Base-by-base conservation (phyloP, 2,888 invertebrate genomes). In the Melangyna quadrimaculata region DNA sequence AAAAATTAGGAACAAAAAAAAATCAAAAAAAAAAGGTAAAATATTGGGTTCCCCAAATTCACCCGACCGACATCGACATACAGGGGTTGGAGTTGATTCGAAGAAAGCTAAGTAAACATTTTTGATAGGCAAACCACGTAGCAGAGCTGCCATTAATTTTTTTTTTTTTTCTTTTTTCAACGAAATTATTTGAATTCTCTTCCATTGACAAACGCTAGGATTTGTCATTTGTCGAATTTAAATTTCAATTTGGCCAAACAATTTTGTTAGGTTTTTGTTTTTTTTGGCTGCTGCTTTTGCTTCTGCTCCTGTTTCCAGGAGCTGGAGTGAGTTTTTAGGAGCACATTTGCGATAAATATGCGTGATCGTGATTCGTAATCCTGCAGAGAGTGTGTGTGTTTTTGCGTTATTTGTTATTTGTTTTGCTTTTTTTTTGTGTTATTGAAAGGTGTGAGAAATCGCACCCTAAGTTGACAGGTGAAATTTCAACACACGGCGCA, bases 151-250 rank as follows among this genome's bases (percentile, higher is more conserved):
- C 75, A 81, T 81, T 86, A 73, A 48, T 57, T 24, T 67, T 73
- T 75, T 75, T 59, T 63, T 69, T 72, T 24, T 43, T 22, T n/a
- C n/a, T n/a, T 59, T 71, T 19, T 17, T 61, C 37, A 17, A 35
- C 40, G 35, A 61, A 69, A 67, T 43, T 78, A 48, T 73, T 70
- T 63, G 57, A 51, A 73, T 65, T 45, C 67, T 69, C 35, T 63
- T 51, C 43, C 57, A 77, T 70, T 86, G 81, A 53, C 65, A 79
- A 73, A 87, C 81, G 75, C 87, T 81, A 29, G 74, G 90, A 91
- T 91, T 91, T 90, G 89, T 86, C 90, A 89, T 89, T 89, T 90
- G 91, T 90, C 90, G 88, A 90, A 90, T 90, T 90, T 89, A 90
- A 91, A 90, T 90, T 90, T 90, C 90, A 90, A 90, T 90, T 90